phyloP scores from a whole-genome alignment of 2,888 invertebrate species.

The Flexamia atlantica region DNA sequence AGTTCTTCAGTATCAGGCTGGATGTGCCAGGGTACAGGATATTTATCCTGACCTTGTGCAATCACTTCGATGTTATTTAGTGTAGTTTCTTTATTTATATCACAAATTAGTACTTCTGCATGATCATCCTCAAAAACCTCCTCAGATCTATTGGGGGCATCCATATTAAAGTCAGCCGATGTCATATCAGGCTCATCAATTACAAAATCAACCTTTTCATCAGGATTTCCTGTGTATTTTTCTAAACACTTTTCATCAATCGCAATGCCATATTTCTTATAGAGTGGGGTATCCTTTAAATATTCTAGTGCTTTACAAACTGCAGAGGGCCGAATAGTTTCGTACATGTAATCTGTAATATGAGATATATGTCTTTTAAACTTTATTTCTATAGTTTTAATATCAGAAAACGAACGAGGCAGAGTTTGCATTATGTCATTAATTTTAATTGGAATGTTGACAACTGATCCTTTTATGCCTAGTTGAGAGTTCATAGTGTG shows the following conservation, averaged over 20 bases:
- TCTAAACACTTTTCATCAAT: slow-evolving; percentile 31
- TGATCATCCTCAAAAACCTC: slow-evolving; percentile 59
- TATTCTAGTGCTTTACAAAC: slow-evolving; percentile 69
- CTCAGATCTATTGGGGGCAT: slow-evolving; percentile 32
- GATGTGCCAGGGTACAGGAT: slow-evolving; percentile 69
- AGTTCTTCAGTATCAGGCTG: slow-evolving; percentile 69
- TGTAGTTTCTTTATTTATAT: slow-evolving; percentile 66
- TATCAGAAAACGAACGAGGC: slow-evolving; percentile 69
- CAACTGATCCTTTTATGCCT: slow-evolving; percentile 71
- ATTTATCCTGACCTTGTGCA: slow-evolving; percentile 70
- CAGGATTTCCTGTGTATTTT: not conserved
- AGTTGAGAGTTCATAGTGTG: slow-evolving; percentile 71
- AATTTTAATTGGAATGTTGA: slow-evolving; percentile 71
- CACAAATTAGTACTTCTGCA: slow-evolving; percentile 68
- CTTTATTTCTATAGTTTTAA: slow-evolving; percentile 70
- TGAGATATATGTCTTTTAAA: slow-evolving; percentile 70
- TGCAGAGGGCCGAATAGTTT: slow-evolving; percentile 70
- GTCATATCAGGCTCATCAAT: slow-evolving; percentile 11
- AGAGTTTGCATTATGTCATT: slow-evolving; percentile 64
- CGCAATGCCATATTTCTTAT: slow-evolving; percentile 40
- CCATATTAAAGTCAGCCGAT: not conserved
- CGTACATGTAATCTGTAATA: slow-evolving; percentile 67
- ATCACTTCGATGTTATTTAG: slow-evolving; percentile 63
- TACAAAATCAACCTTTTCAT: slow-evolving; percentile 35
- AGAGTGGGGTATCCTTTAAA: slow-evolving; percentile 67